phyloP scores from a whole-genome alignment of 2,888 invertebrate genomes.

The Anthophora plumipes region DNA sequence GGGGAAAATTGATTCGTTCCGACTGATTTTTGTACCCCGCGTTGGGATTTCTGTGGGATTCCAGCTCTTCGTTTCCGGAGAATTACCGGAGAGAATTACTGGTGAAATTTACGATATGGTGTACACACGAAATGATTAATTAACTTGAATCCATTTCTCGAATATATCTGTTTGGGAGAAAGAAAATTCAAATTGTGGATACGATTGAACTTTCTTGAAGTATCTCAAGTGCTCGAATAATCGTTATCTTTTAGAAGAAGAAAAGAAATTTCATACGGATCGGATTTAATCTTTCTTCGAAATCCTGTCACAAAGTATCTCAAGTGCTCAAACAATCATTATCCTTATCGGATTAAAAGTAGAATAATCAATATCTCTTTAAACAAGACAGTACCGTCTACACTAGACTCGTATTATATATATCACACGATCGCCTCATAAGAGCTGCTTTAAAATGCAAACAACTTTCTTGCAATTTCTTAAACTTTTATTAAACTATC shows the following conservation, averaged over 20 bases:
- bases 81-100: not conserved
- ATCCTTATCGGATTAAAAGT: slow-evolving; percentile 7
- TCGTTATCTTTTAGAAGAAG: no score
- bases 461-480: slow-evolving; percentile 43
- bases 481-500: slow-evolving; percentile 55
- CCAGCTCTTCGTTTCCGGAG: not conserved
- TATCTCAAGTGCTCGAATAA: no score
- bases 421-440: not conserved
- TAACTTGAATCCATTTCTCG: no score
- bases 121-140: no score
- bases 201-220: no score
- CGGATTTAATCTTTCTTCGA: no score
- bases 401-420: not conserved
- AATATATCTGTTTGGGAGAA: no score
- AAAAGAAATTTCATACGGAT: no score
- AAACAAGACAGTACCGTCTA: not conserved
- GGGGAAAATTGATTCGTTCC: slow-evolving; percentile 31
- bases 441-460: slow-evolving; percentile 48
- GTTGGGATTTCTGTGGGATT: slow-evolving; percentile 15
- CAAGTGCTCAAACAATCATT: no score
- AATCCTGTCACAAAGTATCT: no score
- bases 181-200: no score
- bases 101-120: not conserved
- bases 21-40: slow-evolving; percentile 29
- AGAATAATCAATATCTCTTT: slow-evolving; percentile 19